Evolutionary conservation across 2,113 vertebrate species (phyloP).

Genomic region (Bettongia penicillata): DNA sequence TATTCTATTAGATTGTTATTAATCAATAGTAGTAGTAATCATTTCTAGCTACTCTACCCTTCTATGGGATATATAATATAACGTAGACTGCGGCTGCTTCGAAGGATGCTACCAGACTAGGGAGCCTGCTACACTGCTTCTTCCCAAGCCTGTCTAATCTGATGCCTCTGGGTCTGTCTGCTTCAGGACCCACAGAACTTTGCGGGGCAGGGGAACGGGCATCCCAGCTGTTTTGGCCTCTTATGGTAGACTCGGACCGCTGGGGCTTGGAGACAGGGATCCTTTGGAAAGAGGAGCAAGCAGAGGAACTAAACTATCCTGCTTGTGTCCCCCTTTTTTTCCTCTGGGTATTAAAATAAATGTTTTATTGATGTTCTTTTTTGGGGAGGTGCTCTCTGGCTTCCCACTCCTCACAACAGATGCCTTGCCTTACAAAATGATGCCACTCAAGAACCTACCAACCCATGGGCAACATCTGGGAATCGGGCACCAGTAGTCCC

Average conservation of each 20-base stretch:
- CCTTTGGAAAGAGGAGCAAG: not conserved
- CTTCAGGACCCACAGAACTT: not conserved
- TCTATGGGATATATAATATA: not conserved
- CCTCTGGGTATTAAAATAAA: not conserved
- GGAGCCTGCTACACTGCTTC: not conserved
- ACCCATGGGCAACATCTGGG: not conserved
- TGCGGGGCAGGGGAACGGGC: not conserved
- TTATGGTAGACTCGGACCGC: not conserved
- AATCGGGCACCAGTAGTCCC: not conserved
- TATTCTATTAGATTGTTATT: not conserved
- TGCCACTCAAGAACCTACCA: not conserved
- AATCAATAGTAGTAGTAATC: not conserved
- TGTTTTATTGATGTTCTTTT: not conserved
- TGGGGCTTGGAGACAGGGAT: not conserved
- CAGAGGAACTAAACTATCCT: not conserved
- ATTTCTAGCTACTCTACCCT: not conserved
- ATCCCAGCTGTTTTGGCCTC: not conserved
- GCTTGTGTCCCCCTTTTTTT: not conserved
- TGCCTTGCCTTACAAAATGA: not conserved
- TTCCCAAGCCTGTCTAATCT: not conserved
- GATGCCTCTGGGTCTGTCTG: not conserved
- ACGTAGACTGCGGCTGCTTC: not conserved
- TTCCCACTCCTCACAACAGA: not conserved
- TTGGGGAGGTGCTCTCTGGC: not conserved
- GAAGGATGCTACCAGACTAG: not conserved